Percentiles rank a stretch among this genome's conserved stretches.
These are phyloP conservation scores for Spialia ferax DNA, from an alignment of 2,888 invertebrate genomes.

Conservation along the genomic window DNA sequence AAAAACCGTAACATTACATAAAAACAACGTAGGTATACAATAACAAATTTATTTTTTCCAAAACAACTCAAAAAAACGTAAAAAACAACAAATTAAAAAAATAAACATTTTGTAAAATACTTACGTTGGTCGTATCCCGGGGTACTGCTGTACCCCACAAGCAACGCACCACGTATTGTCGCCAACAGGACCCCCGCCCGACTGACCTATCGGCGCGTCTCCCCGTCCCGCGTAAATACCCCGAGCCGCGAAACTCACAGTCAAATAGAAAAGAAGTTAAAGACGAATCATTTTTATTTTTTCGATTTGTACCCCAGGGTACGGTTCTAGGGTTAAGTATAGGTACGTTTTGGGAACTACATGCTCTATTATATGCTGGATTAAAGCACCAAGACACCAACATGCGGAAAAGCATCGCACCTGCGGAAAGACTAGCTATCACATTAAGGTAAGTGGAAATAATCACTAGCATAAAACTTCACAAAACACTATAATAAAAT, in stretches of 20 bases:
- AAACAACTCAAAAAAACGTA: not conserved
- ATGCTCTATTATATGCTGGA: conserved; percentile 13
- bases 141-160: not conserved
- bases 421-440: conserved; percentile 14
- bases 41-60: not conserved
- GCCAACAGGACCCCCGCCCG: not conserved
- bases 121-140: not conserved
- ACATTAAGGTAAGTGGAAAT: conserved; percentile 30
- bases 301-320: not conserved
- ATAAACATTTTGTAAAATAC: not conserved
- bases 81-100: not conserved
- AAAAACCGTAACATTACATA: too few relatives aligned
- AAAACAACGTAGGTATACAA: too few relatives aligned
- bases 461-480: conserved; percentile 46
- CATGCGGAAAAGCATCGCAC: conserved; percentile 14
- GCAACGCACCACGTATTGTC: not conserved
- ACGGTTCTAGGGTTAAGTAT: not conserved
- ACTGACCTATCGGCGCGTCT: not conserved
- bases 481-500: conserved; percentile 43
- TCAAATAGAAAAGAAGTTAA: not conserved
- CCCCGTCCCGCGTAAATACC: not conserved
- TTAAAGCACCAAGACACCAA: conserved; percentile 6
- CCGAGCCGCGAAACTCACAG: not conserved
- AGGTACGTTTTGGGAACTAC: conserved; percentile 13
- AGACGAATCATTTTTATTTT: not conserved